Percentiles rank a stretch among this genome's conserved stretches.
phyloP scores from a whole-genome alignment of 2,797 vertebrate species.

The Rhinoraja longicauda region DNA sequence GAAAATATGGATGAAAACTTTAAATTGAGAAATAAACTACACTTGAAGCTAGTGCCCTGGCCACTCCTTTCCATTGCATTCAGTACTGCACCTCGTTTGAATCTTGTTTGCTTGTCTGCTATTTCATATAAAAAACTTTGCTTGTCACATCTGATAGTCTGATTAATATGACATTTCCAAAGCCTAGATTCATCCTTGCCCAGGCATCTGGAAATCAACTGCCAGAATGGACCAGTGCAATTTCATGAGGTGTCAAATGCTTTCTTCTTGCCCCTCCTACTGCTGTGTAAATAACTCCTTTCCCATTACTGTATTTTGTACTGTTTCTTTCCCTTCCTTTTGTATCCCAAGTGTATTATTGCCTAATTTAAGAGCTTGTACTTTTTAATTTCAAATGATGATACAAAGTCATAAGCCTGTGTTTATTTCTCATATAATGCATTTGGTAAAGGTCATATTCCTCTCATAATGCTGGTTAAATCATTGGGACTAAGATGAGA shows the following conservation, averaged over 20 bases:
- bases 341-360: neutral
- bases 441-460: neutral
- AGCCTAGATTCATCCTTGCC: neutral
- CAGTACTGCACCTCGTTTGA: neutral
- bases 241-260: neutral
- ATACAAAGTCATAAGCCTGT: neutral
- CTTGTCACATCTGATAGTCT: neutral
- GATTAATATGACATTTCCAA: neutral
- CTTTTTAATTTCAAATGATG: no score
- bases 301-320: neutral
- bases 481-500: neutral
- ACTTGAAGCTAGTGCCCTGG: neutral
- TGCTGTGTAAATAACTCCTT: no score
- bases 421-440: neutral
- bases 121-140: neutral
- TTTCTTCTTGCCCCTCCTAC: neutral
- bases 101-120: neutral
- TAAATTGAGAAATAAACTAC: neutral
- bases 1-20: neutral
- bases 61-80: neutral
- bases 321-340: no score
- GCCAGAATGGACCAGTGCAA: neutral
- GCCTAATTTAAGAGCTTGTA: no score
- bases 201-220: neutral
- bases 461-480: neutral